Base-by-base conservation (phyloP, 2,888 invertebrate species). In the Platypus cylindrus region DNA sequence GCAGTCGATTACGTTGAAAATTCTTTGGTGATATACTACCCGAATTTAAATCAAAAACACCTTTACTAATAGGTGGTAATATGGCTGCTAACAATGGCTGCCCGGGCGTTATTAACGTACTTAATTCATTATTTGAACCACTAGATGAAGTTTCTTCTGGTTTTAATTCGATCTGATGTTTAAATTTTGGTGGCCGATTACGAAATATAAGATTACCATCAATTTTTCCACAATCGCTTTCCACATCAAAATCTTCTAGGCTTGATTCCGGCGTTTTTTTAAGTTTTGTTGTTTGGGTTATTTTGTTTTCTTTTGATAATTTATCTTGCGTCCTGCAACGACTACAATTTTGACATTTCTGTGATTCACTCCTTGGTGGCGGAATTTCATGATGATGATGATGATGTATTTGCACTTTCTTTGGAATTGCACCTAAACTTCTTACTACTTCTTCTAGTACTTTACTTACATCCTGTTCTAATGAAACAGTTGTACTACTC, bases 341-440 rank as follows among this genome's bases (percentile, higher is more conserved):
- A 26, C 54, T 49, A 25, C 55, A 56, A 20, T 47, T 50, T 33
- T 52, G 54, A 27, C 57, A 55, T 20, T 59, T 55, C 34, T 56
- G 58, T 12, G 58, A 58, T 47, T 57, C 60, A 37, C 55, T 57
- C 47, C 56, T 62, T 14, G 54, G 52, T 13, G 55, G 48, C 43
- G 48, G 50, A 17, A 47, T 41, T 14, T 48, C 44, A 4, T 39
- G 29, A 20, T 44, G 42, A 17, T 44, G 44, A 25, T 40, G 38
- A 5, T 41, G 36, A 7, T 41, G 16, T 13, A 32, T 34, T 14
- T 47, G 42, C 30, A 40, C 62, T 60, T 75, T 76, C 59, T 82
- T 78, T 37, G 77, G 78, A 58, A 76, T 77, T 42, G 77, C 78
- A 38, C 79, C 79, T 50, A 78, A 68, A 56, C 75, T 75, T 57